Evolutionary conservation across 2,888 invertebrate genomes (phyloP).

Genomic region (Hirtodrosophila trivittata): DNA sequence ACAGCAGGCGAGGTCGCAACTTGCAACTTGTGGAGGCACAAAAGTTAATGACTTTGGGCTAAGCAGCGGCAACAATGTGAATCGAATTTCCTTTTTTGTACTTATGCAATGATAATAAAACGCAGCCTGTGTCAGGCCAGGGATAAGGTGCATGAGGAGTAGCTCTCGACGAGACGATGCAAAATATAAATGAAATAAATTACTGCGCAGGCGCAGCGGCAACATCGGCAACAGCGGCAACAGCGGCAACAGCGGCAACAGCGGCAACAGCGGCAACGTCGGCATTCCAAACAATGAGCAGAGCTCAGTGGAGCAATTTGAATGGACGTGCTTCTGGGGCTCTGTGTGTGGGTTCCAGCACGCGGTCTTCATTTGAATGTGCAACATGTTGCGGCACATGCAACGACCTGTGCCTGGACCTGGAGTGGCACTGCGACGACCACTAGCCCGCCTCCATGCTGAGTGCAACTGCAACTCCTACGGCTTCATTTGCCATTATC

Average conservation of each 20-base stretch:
- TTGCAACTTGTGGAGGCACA: constrained; percentile 28
- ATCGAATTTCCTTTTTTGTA: constrained; percentile 57
- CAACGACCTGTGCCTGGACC: no score
- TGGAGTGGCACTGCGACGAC: no score
- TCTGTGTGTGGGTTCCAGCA: constrained; percentile 30
- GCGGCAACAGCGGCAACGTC: constrained; percentile 12
- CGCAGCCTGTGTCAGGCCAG: constrained; percentile 37
- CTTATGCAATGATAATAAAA: constrained; percentile 71
- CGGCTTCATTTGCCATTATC: constrained; percentile 78
- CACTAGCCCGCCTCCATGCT: constrained; percentile 11
- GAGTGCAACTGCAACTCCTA: constrained; percentile 58
- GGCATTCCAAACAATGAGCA: constrained; percentile 22
- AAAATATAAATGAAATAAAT: constrained; percentile 69
- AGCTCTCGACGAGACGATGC: neutral
- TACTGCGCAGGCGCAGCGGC: constrained; percentile 71
- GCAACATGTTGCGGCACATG: constrained; percentile 53
- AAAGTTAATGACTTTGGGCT: constrained; percentile 65
- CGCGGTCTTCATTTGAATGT: constrained; percentile 62
- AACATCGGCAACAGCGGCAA: constrained; percentile 23
- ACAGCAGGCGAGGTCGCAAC: constrained; percentile 35
- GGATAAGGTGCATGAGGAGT: neutral
- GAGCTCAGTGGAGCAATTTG: constrained; percentile 53
- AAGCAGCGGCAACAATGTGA: constrained; percentile 53
- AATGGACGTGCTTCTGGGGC: constrained; percentile 63
- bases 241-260: constrained; percentile 39